Conservation (phyloP, 2,888 invertebrate genomes). For the Ennomos quercinarius region DNA sequence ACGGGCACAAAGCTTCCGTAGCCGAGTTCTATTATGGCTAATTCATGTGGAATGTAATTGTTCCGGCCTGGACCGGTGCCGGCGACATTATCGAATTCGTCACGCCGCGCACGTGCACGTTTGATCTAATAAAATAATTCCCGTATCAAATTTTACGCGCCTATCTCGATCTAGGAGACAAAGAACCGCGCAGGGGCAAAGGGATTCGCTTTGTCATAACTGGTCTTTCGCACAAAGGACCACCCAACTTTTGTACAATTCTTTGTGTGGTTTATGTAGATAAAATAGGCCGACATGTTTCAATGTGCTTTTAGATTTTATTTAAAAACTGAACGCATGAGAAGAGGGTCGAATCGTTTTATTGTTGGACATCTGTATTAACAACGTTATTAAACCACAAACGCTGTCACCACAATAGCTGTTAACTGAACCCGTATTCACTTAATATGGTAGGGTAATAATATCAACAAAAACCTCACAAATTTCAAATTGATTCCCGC, state of each 20-base stretch:
- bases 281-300: constrained; percentile 69
- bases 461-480: constrained; percentile 11
- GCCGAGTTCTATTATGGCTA: constrained; percentile 74
- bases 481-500: constrained; percentile 33
- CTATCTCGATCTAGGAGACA: constrained; percentile 84
- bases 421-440: constrained; percentile 4
- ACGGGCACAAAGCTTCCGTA: constrained; percentile 73
- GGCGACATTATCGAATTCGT: constrained; percentile 82
- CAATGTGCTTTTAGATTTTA: constrained; percentile 55
- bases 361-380: constrained; percentile 18
- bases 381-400: constrained; percentile 18
- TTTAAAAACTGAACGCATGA: constrained; percentile 32
- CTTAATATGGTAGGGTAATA: constrained; percentile 17
- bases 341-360: constrained; percentile 39
- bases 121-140: constrained; percentile 84
- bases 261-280: constrained; percentile 69
- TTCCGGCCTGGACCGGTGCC: constrained; percentile 62
- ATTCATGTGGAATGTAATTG: constrained; percentile 83
- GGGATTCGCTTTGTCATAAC: constrained; percentile 81
- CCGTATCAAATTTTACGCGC: constrained; percentile 84
- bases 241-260: constrained; percentile 68
- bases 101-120: constrained; percentile 83
- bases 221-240: constrained; percentile 77
- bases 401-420: not conserved
- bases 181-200: constrained; percentile 68